Base-by-base conservation (phyloP, 2,888 invertebrate genomes). In the Hermaeophaga mercurialis region DNA sequence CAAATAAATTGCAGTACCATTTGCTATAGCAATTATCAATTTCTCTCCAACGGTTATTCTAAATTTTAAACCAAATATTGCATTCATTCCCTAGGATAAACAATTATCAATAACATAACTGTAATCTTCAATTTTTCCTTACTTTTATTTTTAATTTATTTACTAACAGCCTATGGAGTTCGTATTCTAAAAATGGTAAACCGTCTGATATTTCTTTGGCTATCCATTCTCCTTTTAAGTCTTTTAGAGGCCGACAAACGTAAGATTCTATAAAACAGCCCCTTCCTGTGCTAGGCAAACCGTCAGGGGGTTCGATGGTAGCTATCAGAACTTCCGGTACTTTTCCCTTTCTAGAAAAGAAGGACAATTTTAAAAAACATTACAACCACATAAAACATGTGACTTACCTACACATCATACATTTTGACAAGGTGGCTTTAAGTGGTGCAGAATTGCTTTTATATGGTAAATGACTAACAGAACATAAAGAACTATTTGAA, bases 151-250 rank as follows among this genome's bases (percentile, higher is more conserved):
- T 87, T 1, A 97, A 80, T 74, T 96, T 96, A 72, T 94, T 94
- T 1, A 96, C 83, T 28, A 97, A 79, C 65, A 96, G 84, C 58
- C 93, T 87, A 77, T 98, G 96, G 41, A 98, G 80, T 75, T 98
- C 96, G 75, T 96, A 97, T 76, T 98, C 97, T 50, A 97, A 78
- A 80, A 97, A 97, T 0, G 97, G 97, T 50, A 97, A 80, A 67
- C 91, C 91, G 80, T 97, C 93, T 1, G 96, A 96, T 57, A 98
- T 92, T 79, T 97, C 96, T 67, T 95, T 88, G 3, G 97, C 94
- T 65, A 90, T 90, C 0, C 89, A 82, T 78, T 96, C 96, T 0
- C 91, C 89, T 8, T 89, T 84, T 5, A 88, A 82, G 65, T 92
- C 91, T 39, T 88, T 86, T 64, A 94, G 87, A 0, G 86, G 82